Evolutionary conservation across 2,797 vertebrate genomes (phyloP).

Genomic region (Hippoglossus hippoglossus): DNA sequence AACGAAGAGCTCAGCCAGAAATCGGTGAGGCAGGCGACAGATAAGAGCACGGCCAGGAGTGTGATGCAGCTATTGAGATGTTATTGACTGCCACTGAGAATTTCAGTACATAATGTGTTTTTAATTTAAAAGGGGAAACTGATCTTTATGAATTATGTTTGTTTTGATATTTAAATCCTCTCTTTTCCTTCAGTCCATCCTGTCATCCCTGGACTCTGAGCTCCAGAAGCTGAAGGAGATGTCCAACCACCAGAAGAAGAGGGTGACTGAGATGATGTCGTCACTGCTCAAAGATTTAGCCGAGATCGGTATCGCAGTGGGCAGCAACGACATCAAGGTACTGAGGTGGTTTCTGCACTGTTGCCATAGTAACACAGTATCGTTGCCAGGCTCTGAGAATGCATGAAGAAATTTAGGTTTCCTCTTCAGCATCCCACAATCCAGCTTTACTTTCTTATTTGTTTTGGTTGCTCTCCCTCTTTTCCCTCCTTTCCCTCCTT

Average conservation of each 20-base stretch:
- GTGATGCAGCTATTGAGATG: too few species aligned
- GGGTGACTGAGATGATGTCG: slow-evolving; percentile 98
- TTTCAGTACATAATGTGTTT: too few species aligned
- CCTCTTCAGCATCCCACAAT: not conserved
- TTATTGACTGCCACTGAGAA: too few species aligned
- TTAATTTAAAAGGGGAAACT: too few species aligned
- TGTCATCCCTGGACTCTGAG: slow-evolving; percentile 95
- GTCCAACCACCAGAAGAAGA: slow-evolving; percentile 98
- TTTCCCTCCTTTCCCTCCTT: not conserved
- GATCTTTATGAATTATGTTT: not conserved
- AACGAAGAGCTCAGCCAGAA: slow-evolving; percentile 97
- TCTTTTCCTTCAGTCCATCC: slow-evolving; percentile 82
- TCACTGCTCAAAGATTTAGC: slow-evolving; percentile 97
- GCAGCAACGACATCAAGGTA: slow-evolving; percentile 98
- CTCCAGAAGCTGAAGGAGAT: slow-evolving; percentile 98
- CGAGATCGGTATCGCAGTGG: slow-evolving; percentile 96
- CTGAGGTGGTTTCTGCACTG: slow-evolving; percentile 67
- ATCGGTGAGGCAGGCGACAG: slow-evolving; percentile 83
- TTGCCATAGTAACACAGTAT: not conserved
- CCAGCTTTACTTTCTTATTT: not conserved
- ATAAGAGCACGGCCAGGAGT: not conserved
- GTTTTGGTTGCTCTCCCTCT: not conserved
- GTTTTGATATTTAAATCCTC: not conserved
- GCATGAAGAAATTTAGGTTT: not conserved
- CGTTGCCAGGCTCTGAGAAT: too few species aligned